These are phyloP conservation scores for Cassiopea xamachana DNA, from an alignment of 30 jellyfish, hydroid and myxozoan species.

Conservation along the genomic window DNA sequence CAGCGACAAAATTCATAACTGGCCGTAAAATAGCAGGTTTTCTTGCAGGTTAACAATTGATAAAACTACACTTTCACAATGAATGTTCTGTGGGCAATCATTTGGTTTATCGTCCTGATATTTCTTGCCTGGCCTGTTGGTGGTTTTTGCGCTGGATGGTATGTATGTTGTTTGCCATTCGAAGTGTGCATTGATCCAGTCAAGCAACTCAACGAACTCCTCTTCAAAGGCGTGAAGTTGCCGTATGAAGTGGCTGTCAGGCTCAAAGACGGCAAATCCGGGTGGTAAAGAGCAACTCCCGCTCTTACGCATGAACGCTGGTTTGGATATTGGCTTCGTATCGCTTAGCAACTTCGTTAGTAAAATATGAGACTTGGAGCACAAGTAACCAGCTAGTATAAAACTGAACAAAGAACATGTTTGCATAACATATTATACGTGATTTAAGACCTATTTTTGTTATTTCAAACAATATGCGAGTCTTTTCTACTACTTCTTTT, in stretches of 20 bases:
- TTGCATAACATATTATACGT: not conserved
- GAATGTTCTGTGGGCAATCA: constrained; percentile 97
- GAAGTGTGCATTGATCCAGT: constrained; percentile 95
- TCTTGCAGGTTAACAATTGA: constrained; percentile 1
- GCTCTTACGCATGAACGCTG: not conserved
- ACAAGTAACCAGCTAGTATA: not conserved
- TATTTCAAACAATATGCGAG: too few relatives aligned
- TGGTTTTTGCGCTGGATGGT: constrained; percentile 93
- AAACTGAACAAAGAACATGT: not conserved
- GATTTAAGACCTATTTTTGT: not conserved
- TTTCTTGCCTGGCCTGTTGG: constrained; percentile 97
- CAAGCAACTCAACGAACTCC: constrained; percentile 84
- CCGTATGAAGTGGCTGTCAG: constrained; percentile 93
- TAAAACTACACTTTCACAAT: constrained; percentile 1
- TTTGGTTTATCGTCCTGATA: constrained; percentile 86
- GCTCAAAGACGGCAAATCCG: constrained; percentile 88
- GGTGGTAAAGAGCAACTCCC: constrained; percentile 73
- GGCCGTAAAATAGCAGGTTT: not conserved
- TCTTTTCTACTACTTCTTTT: too few relatives aligned
- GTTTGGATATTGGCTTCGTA: not conserved
- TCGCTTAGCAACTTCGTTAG: not conserved
- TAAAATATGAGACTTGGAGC: not conserved
- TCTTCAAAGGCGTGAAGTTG: constrained; percentile 91
- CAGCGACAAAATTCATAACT: not conserved
- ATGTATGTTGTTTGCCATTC: constrained; percentile 95